Evolutionary conservation across 37 sponge, comb jelly and placozoan species (phyloP).

Genomic region (Beroe ovata): DNA sequence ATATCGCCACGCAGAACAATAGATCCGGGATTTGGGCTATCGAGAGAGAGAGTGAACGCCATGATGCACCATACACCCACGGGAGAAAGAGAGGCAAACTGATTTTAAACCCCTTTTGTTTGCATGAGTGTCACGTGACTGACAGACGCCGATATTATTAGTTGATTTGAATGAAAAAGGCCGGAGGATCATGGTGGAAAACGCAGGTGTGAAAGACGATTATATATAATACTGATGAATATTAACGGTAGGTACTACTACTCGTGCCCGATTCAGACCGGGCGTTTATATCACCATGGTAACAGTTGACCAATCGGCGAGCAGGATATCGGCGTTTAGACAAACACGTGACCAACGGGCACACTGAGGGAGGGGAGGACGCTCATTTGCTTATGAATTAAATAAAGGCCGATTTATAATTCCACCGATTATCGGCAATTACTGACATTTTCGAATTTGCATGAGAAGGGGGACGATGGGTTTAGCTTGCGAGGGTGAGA

Average conservation of each 20-base stretch:
- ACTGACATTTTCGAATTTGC: conserved; percentile 54
- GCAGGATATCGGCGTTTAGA: not conserved
- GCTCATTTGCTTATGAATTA: conserved; percentile 65
- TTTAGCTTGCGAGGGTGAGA: not conserved
- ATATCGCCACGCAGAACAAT: too few species aligned
- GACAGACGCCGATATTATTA: not conserved
- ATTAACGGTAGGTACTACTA: conserved; percentile 23
- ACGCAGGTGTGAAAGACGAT: not conserved
- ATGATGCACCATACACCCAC: too few species aligned
- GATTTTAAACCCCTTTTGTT: not conserved
- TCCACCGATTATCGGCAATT: conserved; percentile 51
- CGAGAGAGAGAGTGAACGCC: too few species aligned
- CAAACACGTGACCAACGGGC: not conserved
- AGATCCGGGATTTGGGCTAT: too few species aligned
- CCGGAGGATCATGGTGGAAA: not conserved
- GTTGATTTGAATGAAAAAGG: not conserved
- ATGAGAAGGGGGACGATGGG: not conserved
- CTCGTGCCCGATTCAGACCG: too few species aligned
- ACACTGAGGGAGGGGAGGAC: too few species aligned
- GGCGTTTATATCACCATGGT: too few species aligned
- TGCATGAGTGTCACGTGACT: not conserved
- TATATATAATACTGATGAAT: conserved; percentile 5
- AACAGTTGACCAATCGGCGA: not conserved
- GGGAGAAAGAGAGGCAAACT: too few species aligned
- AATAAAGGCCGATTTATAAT: conserved; percentile 40